phyloP scores from a whole-genome alignment of 2,797 vertebrate genomes.

The Crypturellus tataupa region DNA sequence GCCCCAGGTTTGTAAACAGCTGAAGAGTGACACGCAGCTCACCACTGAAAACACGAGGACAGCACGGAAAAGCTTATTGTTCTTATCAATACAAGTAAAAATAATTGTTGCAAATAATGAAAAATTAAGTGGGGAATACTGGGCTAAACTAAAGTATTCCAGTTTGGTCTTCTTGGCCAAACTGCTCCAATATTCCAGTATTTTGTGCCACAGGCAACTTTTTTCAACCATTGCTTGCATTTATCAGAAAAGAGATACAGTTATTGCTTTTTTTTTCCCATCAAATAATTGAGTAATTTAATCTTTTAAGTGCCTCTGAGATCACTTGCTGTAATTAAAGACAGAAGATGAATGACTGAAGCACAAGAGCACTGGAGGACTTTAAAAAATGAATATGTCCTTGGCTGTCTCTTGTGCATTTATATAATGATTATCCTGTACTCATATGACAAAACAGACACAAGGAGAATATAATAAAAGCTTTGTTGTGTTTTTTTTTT shows the following conservation, averaged over 20 bases:
- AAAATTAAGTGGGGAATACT: not conserved
- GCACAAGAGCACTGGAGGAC: conserved; percentile 15
- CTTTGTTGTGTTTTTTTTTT: conserved; percentile 23
- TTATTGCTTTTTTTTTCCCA: conserved; percentile 37
- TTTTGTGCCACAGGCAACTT: conserved; percentile 31
- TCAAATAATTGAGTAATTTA: conserved; percentile 69
- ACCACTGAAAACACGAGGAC: not conserved
- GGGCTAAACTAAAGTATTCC: not conserved
- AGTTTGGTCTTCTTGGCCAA: not conserved
- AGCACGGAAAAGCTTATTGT: not conserved
- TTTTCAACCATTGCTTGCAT: conserved; percentile 38
- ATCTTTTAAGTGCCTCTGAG: conserved; percentile 72
- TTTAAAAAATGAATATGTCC: conserved; percentile 58
- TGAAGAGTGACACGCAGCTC: not conserved
- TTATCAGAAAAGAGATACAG: conserved; percentile 63
- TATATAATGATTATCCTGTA: conserved; percentile 43
- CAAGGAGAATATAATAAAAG: conserved; percentile 47
- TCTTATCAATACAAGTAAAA: conserved; percentile 13
- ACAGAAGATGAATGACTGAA: conserved; percentile 64
- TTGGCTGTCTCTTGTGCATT: conserved; percentile 53
- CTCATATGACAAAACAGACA: conserved; percentile 51
- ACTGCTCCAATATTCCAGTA: not conserved
- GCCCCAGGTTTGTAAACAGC: not conserved
- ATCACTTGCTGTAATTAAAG: conserved; percentile 69
- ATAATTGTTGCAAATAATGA: not conserved